phyloP scores from a whole-genome alignment of 1,140 invertebrate genomes.

The Drosophila subpulchrella region DNA sequence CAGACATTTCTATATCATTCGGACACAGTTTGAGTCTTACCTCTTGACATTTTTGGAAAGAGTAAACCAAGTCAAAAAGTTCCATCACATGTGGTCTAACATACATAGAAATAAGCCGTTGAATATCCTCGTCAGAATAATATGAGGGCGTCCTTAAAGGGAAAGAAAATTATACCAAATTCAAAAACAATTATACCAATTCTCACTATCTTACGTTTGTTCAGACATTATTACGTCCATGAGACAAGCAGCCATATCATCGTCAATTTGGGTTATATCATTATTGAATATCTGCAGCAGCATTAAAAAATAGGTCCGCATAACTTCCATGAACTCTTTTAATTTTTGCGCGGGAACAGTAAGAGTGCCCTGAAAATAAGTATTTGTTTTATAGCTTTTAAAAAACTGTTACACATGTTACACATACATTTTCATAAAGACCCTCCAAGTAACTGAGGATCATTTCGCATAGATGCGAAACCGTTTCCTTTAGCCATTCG shows the following conservation, averaged over 20 bases:
- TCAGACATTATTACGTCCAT: slow-evolving; percentile 25
- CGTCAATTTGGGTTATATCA: slow-evolving; percentile 15
- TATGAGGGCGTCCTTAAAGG: slow-evolving; percentile 8
- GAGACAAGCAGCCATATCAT: slow-evolving; percentile 19
- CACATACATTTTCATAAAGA: slow-evolving; percentile 27
- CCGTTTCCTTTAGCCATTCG: slow-evolving; percentile 44
- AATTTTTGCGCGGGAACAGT: slow-evolving; percentile 22
- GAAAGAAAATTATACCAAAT: not conserved
- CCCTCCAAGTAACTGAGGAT: slow-evolving; percentile 21
- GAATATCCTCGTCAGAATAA: slow-evolving; percentile 13
- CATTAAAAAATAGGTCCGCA: slow-evolving; percentile 39
- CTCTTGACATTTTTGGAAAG: slow-evolving; percentile 45
- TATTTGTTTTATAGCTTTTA: not conserved
- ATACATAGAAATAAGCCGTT: slow-evolving; percentile 19
- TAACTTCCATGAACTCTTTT: slow-evolving; percentile 31
- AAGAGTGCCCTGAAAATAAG: slow-evolving; percentile 16
- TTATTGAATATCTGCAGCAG: slow-evolving; percentile 39
- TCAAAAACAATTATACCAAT: not conserved
- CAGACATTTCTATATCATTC: not conserved
- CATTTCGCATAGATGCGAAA: slow-evolving; percentile 50
- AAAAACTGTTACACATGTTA: too few species aligned
- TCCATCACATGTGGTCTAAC: slow-evolving; percentile 30
- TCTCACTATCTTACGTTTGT: slow-evolving; percentile 25
- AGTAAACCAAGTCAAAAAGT: slow-evolving; percentile 43
- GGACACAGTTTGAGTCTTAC: slow-evolving; percentile 1